Base-by-base conservation (phyloP, 2,113 vertebrate genomes). In the Hiodon tergisus region DNA sequence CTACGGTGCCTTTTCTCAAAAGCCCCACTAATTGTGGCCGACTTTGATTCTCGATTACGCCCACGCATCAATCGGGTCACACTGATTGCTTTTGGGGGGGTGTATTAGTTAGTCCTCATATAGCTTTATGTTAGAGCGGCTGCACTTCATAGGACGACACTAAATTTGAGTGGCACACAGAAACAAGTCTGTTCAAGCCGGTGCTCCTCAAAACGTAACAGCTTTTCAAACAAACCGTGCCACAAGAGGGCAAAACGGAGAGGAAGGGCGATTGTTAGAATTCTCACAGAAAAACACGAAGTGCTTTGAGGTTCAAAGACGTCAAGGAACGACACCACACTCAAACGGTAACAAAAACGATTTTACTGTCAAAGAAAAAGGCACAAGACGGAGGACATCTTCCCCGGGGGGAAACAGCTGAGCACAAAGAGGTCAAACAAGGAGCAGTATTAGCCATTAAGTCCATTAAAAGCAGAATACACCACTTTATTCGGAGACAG, bases 331-430 rank as follows among this genome's bases (percentile, higher is more conserved):
- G 6, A 59, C 63, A 73, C 11, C 6, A 77, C 47, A 46, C 1
- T 8, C 6, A 68, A 61, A 67, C 54, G 16, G 51, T 8, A 65
- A 51, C 11, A 78, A 72, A 81, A 83, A 53, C 67, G 73, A 14
- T 7, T 73, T 85, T 87, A 84, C 78, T 84, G 52, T 57, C 63
- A 73, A 69, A 75, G 77, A 80, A 81, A 82, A 87, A 88, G 87
- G 81, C 85, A 87, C 83, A 72, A 80, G 77, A 70, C 82, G 73
- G 65, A 69, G 71, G 78, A 69, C 81, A 74, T 76, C 76, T 71
- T 68, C 50, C 70, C 31, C 31, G 31, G 31, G 31, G 31, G 31
- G 31, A 31, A 31, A 31, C 31, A 53, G 73, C 54, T 58, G 10
- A 73, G 17, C n/a, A 69, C 3, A 16, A 54, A 2, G n/a, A 69